Conservation (phyloP, 2,797 vertebrate species). For the Pseudocheirus occidentalis region DNA sequence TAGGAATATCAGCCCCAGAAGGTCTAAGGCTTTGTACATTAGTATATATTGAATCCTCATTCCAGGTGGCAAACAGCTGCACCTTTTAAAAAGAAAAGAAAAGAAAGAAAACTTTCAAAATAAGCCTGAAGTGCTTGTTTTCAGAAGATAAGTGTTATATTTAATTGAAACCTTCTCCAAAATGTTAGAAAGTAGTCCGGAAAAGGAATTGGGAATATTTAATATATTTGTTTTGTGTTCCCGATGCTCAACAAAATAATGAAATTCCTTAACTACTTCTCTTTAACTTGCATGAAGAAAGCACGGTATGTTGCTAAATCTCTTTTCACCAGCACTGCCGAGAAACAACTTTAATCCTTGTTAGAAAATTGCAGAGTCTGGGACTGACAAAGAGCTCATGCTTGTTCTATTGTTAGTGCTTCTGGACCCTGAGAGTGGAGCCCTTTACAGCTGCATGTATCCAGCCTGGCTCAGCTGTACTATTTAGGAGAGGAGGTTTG, state of each 20-base stretch:
- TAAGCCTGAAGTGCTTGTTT: slow-evolving; percentile 80
- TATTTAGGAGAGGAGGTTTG: slow-evolving; percentile 89
- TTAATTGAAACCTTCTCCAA: slow-evolving; percentile 80
- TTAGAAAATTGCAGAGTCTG: slow-evolving; percentile 91
- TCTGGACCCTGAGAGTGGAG: slow-evolving; percentile 84
- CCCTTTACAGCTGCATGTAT: slow-evolving; percentile 89
- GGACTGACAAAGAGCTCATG: slow-evolving; percentile 90
- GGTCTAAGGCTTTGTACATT: slow-evolving; percentile 83
- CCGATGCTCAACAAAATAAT: slow-evolving; percentile 82
- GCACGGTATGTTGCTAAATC: slow-evolving; percentile 89
- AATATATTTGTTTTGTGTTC: slow-evolving; percentile 88
- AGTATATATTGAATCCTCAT: slow-evolving; percentile 85
- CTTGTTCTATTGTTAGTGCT: slow-evolving; percentile 87
- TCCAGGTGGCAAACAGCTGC: slow-evolving; percentile 87
- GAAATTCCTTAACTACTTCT: slow-evolving; percentile 90
- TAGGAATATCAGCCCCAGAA: slow-evolving; percentile 81
- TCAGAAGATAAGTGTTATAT: slow-evolving; percentile 78
- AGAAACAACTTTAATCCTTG: slow-evolving; percentile 91
- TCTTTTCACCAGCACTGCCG: slow-evolving; percentile 86
- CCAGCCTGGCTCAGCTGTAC: slow-evolving; percentile 88
- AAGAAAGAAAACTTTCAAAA: slow-evolving; percentile 80
- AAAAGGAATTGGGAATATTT: slow-evolving; percentile 82
- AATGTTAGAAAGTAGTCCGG: slow-evolving; percentile 77
- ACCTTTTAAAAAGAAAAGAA: slow-evolving; percentile 71
- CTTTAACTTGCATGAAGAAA: slow-evolving; percentile 89